Conservation (phyloP, 2,888 invertebrate genomes). For the Petrophora chlorosata region DNA sequence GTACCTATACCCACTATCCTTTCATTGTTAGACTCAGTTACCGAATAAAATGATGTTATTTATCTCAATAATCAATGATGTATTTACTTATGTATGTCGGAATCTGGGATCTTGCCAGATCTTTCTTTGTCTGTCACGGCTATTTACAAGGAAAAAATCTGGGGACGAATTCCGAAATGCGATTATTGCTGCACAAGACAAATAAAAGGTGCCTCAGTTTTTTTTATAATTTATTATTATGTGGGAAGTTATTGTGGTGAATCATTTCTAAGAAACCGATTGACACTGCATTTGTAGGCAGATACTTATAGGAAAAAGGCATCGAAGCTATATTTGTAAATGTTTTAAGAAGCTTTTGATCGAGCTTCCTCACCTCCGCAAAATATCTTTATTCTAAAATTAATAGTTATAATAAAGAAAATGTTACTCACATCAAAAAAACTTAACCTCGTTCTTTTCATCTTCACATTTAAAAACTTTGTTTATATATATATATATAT, state of each 20-base stretch:
- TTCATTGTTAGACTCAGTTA: not conserved
- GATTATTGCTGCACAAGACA: not conserved
- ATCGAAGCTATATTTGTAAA: not conserved
- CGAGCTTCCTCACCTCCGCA: not conserved
- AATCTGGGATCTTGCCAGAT: conserved; percentile 44
- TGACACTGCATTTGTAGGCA: conserved; percentile 4
- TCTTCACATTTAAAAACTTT: conserved; percentile 45
- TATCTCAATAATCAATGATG: conserved; percentile 21
- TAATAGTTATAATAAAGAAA: conserved; percentile 6
- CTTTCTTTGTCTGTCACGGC: conserved; percentile 38
- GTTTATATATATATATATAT: too few relatives aligned
- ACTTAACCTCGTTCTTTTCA: conserved; percentile 44
- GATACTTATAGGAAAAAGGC: conserved; percentile 15
- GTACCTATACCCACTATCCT: too few relatives aligned
- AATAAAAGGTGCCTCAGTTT: too few relatives aligned
- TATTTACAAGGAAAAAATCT: conserved; percentile 33
- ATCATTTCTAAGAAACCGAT: conserved; percentile 22
- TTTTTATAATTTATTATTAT: not conserved
- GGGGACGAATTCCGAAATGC: conserved; percentile 19
- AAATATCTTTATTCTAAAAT: not conserved
- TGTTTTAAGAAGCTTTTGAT: not conserved
- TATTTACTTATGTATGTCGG: conserved; percentile 23
- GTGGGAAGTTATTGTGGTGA: conserved; percentile 7
- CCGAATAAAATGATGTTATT: not conserved
- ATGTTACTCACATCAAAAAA: conserved; percentile 55